These are phyloP conservation scores for Coremacera marginata DNA, from an alignment of 2,888 invertebrate species.

Conservation along the genomic window DNA sequence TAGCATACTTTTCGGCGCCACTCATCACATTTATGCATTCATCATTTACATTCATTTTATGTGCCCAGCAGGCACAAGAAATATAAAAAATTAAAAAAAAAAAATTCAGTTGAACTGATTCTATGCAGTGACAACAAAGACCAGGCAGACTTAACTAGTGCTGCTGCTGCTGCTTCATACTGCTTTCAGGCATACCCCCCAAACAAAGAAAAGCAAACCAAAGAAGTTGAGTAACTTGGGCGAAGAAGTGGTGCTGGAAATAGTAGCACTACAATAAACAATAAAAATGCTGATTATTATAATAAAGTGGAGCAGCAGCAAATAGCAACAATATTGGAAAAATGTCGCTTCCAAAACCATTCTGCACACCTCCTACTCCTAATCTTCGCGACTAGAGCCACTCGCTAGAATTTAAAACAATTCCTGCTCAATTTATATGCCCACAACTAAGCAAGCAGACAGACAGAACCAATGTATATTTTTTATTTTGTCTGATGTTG, in stretches of 20 bases:
- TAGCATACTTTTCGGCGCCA: slow-evolving; percentile 12
- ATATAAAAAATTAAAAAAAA: neutral
- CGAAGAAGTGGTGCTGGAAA: too few species aligned
- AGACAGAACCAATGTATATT: too few species aligned
- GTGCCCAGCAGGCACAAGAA: slow-evolving; percentile 10
- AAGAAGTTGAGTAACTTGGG: too few species aligned
- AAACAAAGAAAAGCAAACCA: too few species aligned
- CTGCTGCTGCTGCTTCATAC: too few species aligned
- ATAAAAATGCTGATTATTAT: slow-evolving; percentile 22
- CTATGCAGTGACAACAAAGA: slow-evolving; percentile 5
- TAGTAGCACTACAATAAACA: neutral
- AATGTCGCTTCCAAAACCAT: neutral
- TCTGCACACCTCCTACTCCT: neutral
- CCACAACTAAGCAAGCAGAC: too few species aligned
- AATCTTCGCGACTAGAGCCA: neutral
- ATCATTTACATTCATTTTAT: neutral
- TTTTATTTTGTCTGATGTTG: too few species aligned
- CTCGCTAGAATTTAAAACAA: neutral
- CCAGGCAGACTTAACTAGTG: neutral
- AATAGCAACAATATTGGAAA: slow-evolving; percentile 25
- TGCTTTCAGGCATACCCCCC: too few species aligned
- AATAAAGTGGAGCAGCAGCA: slow-evolving; percentile 34
- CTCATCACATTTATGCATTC: neutral
- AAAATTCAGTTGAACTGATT: slow-evolving; percentile 1
- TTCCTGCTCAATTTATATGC: too few species aligned